Evolutionary conservation across 1,140 invertebrate species (phyloP).

Genomic region (Nylanderia fulva): DNA sequence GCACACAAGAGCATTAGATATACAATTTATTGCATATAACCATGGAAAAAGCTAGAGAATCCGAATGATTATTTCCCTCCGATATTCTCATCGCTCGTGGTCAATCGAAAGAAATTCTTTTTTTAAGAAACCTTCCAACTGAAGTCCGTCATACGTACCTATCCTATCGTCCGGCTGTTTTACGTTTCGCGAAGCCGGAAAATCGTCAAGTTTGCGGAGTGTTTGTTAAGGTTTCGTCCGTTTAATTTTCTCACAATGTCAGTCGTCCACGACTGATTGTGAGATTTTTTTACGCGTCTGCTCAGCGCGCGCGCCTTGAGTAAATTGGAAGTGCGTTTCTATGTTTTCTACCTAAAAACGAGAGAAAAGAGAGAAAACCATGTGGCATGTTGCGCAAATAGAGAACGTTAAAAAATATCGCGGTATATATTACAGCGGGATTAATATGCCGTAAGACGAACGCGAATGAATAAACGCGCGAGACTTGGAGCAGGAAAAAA

Average conservation of each 20-base stretch:
- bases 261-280: not conserved
- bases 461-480: conserved; percentile 36
- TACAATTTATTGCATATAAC: not conserved
- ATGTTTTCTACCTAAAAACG: conserved; percentile 52
- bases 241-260: conserved; percentile 67
- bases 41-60: not conserved
- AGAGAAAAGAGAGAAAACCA: not conserved
- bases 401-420: conserved; percentile 38
- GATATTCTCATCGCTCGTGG: conserved; percentile 29
- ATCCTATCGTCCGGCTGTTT: conserved; percentile 70
- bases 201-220: conserved; percentile 69
- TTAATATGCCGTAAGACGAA: conserved; percentile 44
- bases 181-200: conserved; percentile 82
- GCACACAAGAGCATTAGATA: not conserved
- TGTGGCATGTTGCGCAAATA: not conserved
- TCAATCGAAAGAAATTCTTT: conserved; percentile 35
- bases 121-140: conserved; percentile 65
- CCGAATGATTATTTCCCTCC: conserved; percentile 7
- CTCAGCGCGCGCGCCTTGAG: conserved; percentile 38
- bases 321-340: conserved; percentile 55
- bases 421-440: conserved; percentile 9
- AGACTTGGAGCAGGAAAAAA: not conserved
- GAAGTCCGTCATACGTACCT: conserved; percentile 49
- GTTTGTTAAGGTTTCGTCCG: conserved; percentile 70
- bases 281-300: conserved; percentile 16